phyloP scores from a whole-genome alignment of 2,797 vertebrate species.

The Bovichtus diacanthus region DNA sequence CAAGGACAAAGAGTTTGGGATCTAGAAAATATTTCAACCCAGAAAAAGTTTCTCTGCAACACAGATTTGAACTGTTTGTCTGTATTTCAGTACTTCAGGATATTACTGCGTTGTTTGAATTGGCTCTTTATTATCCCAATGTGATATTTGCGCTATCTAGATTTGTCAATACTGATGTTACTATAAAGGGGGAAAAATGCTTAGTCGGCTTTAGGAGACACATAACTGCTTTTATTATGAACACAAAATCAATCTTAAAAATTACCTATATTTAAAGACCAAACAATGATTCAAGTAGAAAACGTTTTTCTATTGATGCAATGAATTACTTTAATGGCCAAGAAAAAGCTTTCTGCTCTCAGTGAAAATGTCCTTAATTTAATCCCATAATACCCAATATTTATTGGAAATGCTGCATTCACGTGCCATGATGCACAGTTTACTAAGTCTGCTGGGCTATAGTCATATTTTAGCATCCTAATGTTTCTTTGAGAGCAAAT shows the following conservation, averaged over 20 bases:
- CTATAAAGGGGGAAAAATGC: background rate
- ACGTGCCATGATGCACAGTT: background rate
- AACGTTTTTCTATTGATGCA: background rate
- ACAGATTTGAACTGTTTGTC: constrained; percentile 7
- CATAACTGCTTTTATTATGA: background rate
- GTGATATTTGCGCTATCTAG: background rate
- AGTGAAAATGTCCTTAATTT: background rate
- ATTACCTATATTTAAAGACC: background rate
- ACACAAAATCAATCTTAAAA: background rate
- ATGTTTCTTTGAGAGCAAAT: background rate
- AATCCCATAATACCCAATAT: background rate
- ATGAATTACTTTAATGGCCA: background rate
- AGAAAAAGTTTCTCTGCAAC: constrained; percentile 29
- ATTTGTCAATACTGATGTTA: constrained; percentile 17
- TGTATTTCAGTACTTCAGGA: background rate
- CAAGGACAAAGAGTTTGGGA: constrained; percentile 61
- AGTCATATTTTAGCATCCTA: background rate
- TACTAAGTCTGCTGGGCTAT: background rate
- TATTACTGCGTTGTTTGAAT: background rate
- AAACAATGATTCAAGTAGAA: background rate
- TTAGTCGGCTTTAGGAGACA: background rate
- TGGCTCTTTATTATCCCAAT: constrained; percentile 1
- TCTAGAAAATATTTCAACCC: constrained; percentile 27
- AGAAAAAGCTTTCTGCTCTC: background rate
- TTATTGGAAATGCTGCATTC: background rate